Evolutionary conservation across 2,797 vertebrate species (phyloP).

Genomic region (Microhierax caerulescens): DNA sequence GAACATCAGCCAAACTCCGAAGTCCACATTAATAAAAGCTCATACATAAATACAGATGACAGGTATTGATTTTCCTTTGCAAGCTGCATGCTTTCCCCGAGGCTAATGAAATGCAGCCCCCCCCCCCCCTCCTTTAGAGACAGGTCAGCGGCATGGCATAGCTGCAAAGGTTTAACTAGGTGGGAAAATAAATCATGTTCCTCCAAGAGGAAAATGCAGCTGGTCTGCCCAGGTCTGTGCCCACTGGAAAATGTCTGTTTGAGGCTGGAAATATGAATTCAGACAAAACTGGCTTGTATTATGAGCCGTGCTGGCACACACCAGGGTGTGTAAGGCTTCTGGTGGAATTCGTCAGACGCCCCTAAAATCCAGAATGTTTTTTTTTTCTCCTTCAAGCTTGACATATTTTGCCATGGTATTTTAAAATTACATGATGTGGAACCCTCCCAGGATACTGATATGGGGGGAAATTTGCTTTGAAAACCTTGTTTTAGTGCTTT

Average conservation of each 20-base stretch:
- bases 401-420: not conserved
- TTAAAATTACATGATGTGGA: not conserved
- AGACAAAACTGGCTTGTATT: not conserved
- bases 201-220: not conserved
- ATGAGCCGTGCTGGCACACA: not conserved
- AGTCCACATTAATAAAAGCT: not conserved
- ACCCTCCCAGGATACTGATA: not conserved
- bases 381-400: not conserved
- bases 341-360: not conserved
- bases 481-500: not conserved
- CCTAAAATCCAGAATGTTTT: not conserved
- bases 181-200: not conserved
- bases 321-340: not conserved
- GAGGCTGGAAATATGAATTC: not conserved
- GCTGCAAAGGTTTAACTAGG: accelerated
- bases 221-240: not conserved
- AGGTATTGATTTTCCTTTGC: slow-evolving; percentile 20
- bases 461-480: not conserved
- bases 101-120: not conserved
- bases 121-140: not conserved
- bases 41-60: not conserved
- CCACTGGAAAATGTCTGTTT: not conserved
- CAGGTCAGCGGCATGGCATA: not conserved
- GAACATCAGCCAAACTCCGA: not conserved
- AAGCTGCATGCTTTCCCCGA: not conserved